These are phyloP conservation scores for Chrysopilus asiliformis DNA, from an alignment of 2,888 invertebrate genomes.

Conservation along the genomic window DNA sequence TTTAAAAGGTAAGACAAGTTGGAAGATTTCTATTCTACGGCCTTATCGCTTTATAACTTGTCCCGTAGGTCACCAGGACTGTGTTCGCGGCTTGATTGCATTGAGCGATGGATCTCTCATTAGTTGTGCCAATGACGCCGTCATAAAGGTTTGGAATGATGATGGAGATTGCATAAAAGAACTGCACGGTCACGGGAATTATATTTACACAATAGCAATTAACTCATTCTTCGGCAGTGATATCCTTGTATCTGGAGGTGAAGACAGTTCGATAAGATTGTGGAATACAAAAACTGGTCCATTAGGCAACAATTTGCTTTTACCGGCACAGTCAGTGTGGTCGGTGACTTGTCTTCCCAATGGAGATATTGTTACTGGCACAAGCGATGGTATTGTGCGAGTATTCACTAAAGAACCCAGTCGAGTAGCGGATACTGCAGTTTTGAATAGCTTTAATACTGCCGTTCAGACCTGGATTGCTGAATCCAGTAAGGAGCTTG, in stretches of 20 bases:
- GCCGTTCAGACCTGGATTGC: conserved; percentile 52
- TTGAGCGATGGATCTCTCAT: conserved; percentile 62
- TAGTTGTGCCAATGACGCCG: conserved; percentile 87
- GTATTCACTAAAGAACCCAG: conserved; percentile 65
- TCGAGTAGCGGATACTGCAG: conserved; percentile 51
- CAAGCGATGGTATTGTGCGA: conserved; percentile 75
- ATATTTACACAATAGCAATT: conserved; percentile 59
- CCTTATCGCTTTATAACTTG: no score
- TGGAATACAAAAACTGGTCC: conserved; percentile 45
- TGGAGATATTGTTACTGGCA: conserved; percentile 81
- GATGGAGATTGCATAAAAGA: conserved; percentile 63
- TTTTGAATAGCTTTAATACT: conserved; percentile 53
- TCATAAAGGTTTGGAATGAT: conserved; percentile 71
- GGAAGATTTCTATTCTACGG: no score
- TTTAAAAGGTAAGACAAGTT: conserved; percentile 53
- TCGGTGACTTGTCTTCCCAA: conserved; percentile 63
- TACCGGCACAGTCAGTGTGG: conserved; percentile 86
- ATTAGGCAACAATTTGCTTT: conserved; percentile 30
- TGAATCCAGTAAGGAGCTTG: conserved; percentile 55
- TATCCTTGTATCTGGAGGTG: conserved; percentile 71
- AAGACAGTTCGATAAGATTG: conserved; percentile 71
- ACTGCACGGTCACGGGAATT: conserved; percentile 74
- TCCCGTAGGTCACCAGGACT: conserved; percentile 81
- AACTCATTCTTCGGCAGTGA: conserved; percentile 41
- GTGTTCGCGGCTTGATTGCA: conserved; percentile 68